Evolutionary conservation across 2,113 vertebrate species (phyloP).

Genomic region (Ramphastos sulfuratus): DNA sequence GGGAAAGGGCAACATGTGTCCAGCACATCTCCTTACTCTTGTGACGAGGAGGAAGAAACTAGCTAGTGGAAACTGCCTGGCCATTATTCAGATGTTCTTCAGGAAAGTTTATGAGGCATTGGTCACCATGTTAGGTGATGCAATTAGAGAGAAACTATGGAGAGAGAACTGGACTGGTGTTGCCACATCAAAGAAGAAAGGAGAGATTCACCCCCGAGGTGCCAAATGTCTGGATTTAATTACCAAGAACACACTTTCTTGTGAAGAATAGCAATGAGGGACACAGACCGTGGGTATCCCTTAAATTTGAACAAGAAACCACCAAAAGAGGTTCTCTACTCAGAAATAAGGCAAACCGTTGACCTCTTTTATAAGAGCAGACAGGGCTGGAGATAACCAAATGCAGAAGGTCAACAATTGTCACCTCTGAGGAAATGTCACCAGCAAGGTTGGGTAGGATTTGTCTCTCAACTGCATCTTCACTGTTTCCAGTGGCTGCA

Average conservation of each 20-base stretch:
- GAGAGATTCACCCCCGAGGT: not conserved
- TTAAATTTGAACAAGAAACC: not conserved
- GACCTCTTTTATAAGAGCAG: not conserved
- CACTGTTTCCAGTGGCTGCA: not conserved
- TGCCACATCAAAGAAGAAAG: not conserved
- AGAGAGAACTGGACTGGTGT: not conserved
- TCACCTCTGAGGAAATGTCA: not conserved
- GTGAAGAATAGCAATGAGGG: not conserved
- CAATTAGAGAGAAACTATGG: not conserved
- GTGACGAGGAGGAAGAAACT: not conserved
- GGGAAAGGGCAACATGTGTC: not conserved
- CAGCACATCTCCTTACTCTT: not conserved
- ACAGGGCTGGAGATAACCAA: not conserved
- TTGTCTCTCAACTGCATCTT: not conserved
- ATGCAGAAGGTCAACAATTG: not conserved
- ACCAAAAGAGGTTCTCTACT: not conserved
- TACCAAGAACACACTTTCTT: not conserved
- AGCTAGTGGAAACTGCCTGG: not conserved
- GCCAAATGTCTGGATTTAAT: not conserved
- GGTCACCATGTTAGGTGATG: not conserved
- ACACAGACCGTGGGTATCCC: accelerated
- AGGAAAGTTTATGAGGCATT: not conserved
- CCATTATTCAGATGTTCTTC: not conserved
- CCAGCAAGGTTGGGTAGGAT: not conserved
- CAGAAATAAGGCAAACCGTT: not conserved